Percentiles rank a stretch among this genome's conserved stretches.
Conservation (phyloP, 2,888 invertebrate species). For the Subacronicta megacephala region DNA sequence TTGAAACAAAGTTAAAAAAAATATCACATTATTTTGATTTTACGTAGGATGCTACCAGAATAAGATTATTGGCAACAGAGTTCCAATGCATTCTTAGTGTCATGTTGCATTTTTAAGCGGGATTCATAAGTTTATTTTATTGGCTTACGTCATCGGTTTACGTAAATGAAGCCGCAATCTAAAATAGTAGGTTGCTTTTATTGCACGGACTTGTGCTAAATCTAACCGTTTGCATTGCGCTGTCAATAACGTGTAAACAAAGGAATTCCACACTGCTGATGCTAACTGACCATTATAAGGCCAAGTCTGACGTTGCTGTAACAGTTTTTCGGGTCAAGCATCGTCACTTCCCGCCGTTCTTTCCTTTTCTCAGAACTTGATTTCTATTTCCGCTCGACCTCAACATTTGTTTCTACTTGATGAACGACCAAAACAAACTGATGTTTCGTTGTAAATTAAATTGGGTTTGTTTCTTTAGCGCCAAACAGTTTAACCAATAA, state of each 20-base stretch:
- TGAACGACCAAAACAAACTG: slow-evolving; percentile 58
- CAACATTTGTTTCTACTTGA: slow-evolving; percentile 52
- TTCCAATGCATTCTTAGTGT: slow-evolving; percentile 38
- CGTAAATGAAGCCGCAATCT: slow-evolving; percentile 26
- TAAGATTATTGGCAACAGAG: slow-evolving; percentile 33
- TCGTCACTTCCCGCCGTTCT: slow-evolving; percentile 40
- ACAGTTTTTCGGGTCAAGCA: slow-evolving; percentile 38
- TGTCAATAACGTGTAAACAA: slow-evolving; percentile 53
- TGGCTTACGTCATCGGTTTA: slow-evolving; percentile 39
- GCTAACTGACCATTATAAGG: slow-evolving; percentile 39
- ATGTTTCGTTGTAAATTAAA: slow-evolving; percentile 57
- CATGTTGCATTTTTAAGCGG: slow-evolving; percentile 33
- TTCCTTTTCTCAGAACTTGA: slow-evolving; percentile 36
- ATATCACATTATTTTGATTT: slow-evolving; percentile 1
- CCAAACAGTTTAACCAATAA: slow-evolving; percentile 33
- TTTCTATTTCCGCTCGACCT: slow-evolving; percentile 37
- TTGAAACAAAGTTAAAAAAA: slow-evolving; percentile 22
- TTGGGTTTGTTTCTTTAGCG: slow-evolving; percentile 49
- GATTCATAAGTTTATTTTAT: slow-evolving; percentile 24
- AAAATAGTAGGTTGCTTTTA: slow-evolving; percentile 38
- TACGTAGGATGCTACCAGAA: slow-evolving; percentile 12
- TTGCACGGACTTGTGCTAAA: slow-evolving; percentile 42
- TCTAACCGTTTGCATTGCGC: slow-evolving; percentile 35
- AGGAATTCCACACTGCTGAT: slow-evolving; percentile 42
- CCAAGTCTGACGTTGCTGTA: slow-evolving; percentile 30